Percentiles rank a stretch among this genome's conserved stretches.
Conservation (phyloP, 2,888 invertebrate species). For the Pogonocherus hispidulus region DNA sequence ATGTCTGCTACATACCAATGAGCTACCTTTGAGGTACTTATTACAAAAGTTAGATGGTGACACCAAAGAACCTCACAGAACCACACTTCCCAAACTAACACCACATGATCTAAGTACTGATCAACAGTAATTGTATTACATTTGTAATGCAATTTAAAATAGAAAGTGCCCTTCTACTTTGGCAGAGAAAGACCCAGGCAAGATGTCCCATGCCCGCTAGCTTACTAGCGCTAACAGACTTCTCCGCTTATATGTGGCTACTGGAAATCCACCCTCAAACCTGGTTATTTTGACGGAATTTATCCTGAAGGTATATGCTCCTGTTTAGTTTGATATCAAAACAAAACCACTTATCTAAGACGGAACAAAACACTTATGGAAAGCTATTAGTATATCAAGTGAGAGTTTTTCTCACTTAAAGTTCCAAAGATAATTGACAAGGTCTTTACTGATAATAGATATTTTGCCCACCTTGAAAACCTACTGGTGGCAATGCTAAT, state of each 20-base stretch:
- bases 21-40: slow-evolving; percentile 34
- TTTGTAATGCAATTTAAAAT: slow-evolving; percentile 24
- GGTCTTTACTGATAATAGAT: not conserved
- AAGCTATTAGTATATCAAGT: not conserved
- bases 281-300: not conserved
- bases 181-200: slow-evolving; percentile 16
- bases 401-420: not conserved
- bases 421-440: not conserved
- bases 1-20: slow-evolving; percentile 36
- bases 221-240: slow-evolving; percentile 34
- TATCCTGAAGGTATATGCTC: slow-evolving; percentile 10
- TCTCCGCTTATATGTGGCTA: slow-evolving; percentile 30
- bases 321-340: slow-evolving; percentile 19
- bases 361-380: not conserved
- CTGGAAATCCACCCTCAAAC: slow-evolving; percentile 7
- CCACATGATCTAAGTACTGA: slow-evolving; percentile 30
- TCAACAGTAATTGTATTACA: slow-evolving; percentile 31
- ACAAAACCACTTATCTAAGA: not conserved
- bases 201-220: slow-evolving; percentile 28
- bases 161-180: slow-evolving; percentile 21
- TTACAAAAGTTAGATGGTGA: slow-evolving; percentile 34
- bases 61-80: slow-evolving; percentile 29
- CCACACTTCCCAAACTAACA: slow-evolving; percentile 25
- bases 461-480: slow-evolving; percentile 6
- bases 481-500: slow-evolving; percentile 5